These are phyloP conservation scores for Physella acuta DNA, from an alignment of 1,140 invertebrate genomes.

Conservation along the genomic window DNA sequence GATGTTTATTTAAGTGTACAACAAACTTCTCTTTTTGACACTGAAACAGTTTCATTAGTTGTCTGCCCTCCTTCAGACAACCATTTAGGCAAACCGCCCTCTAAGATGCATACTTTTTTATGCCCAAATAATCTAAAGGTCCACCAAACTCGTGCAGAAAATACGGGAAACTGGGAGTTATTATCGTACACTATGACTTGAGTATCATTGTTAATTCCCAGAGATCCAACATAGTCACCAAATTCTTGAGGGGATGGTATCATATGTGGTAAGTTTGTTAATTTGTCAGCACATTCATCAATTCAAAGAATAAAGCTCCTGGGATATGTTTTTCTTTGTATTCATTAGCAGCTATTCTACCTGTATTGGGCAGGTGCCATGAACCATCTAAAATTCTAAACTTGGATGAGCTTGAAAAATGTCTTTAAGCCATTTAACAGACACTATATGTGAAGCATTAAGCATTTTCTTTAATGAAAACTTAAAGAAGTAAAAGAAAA, in stretches of 20 bases:
- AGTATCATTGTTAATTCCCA: constrained; percentile 51
- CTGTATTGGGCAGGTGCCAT: constrained; percentile 44
- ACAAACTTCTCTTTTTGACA: constrained; percentile 34
- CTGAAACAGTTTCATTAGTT: constrained; percentile 23
- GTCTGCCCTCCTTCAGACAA: constrained; percentile 28
- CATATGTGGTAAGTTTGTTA: constrained; percentile 40
- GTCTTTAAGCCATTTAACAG: constrained; percentile 11
- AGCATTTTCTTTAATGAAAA: no score
- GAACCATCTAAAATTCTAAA: constrained; percentile 44
- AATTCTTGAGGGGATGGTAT: constrained; percentile 46
- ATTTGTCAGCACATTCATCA: constrained; percentile 45
- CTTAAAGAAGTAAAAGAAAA: no score
- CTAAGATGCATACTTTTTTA: constrained; percentile 45
- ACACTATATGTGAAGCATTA: background rate
- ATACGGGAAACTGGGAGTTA: constrained; percentile 43
- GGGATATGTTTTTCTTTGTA: constrained; percentile 51
- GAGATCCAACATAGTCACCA: constrained; percentile 47
- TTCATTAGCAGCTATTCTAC: constrained; percentile 38
- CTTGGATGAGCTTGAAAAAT: constrained; percentile 1
- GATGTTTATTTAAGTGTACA: constrained; percentile 32
- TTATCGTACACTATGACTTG: constrained; percentile 57
- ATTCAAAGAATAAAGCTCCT: constrained; percentile 54
- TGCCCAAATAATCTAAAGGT: constrained; percentile 54
- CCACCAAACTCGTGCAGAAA: constrained; percentile 56
- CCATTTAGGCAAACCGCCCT: constrained; percentile 54